Conservation (phyloP, 2,888 invertebrate genomes). For the Stenodema calcarata region DNA sequence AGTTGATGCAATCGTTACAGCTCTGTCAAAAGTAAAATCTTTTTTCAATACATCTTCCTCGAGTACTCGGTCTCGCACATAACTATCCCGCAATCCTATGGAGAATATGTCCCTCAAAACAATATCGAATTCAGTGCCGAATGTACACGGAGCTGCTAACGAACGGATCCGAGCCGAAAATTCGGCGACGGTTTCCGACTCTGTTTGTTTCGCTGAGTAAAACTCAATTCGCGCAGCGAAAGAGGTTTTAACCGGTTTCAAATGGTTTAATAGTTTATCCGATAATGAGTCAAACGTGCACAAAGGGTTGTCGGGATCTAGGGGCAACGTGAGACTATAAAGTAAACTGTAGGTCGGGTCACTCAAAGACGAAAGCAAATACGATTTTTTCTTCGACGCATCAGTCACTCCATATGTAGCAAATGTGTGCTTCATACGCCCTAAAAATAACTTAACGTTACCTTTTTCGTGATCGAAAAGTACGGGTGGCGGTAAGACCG, state of each 20-base stretch:
- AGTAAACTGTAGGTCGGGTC: neutral
- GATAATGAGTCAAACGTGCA: neutral
- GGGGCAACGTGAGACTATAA: neutral
- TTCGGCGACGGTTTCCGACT: neutral
- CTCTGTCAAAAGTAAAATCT: neutral
- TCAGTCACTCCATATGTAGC: too few relatives aligned
- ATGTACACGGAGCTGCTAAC: neutral
- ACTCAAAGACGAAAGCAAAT: neutral
- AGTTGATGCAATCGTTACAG: neutral
- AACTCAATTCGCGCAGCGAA: neutral
- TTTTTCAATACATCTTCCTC: neutral
- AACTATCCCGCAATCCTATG: neutral
- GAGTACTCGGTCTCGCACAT: neutral
- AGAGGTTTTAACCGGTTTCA: neutral
- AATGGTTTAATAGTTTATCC: neutral
- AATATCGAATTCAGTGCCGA: neutral
- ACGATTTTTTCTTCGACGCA: neutral
- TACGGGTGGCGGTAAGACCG: neutral
- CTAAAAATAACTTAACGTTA: neutral
- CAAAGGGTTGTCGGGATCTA: neutral
- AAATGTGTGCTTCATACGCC: neutral
- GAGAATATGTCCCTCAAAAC: neutral
- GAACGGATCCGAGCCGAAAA: neutral
- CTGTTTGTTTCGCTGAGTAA: neutral
- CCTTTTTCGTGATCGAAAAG: neutral